Percentiles rank a stretch among this genome's conserved stretches.
Evolutionary conservation across 2,888 invertebrate species (phyloP).

Genomic region (Epinotia bilunana): DNA sequence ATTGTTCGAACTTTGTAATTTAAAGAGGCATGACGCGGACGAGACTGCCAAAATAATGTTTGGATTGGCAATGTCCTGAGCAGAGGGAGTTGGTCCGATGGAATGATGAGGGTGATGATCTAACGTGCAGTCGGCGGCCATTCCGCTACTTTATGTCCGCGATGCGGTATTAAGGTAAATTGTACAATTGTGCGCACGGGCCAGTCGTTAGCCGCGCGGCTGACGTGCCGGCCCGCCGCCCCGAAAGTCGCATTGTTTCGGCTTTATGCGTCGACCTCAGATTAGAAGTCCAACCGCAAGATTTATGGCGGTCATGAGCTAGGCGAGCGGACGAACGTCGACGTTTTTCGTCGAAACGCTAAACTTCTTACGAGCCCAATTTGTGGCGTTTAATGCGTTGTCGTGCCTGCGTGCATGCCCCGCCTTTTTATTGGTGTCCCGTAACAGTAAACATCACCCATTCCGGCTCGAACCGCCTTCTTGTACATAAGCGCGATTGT

Average conservation of each 20-base stretch:
- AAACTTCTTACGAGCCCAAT: conserved; percentile 80
- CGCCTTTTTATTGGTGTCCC: conserved; percentile 83
- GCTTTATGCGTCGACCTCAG: conserved; percentile 78
- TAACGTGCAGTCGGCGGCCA: conserved; percentile 52
- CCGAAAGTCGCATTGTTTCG: conserved; percentile 80
- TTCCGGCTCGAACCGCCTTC: conserved; percentile 47
- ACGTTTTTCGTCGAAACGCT: conserved; percentile 78
- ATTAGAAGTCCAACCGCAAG: conserved; percentile 76
- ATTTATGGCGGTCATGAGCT: conserved; percentile 78
- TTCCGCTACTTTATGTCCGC: conserved; percentile 77
- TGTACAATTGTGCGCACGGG: conserved; percentile 82
- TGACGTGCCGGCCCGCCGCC: conserved; percentile 69
- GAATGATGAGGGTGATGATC: conserved; percentile 37
- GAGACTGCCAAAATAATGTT: conserved; percentile 30
- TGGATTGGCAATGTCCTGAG: background rate
- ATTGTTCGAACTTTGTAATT: conserved; percentile 48
- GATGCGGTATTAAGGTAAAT: conserved; percentile 81
- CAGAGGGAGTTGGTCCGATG: conserved; percentile 17
- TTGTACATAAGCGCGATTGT: conserved; percentile 38
- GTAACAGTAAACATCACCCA: conserved; percentile 83
- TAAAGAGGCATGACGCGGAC: conserved; percentile 45
- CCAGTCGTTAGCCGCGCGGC: conserved; percentile 74
- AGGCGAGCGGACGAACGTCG: conserved; percentile 66
- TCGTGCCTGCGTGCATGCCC: conserved; percentile 78
- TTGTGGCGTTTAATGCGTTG: conserved; percentile 78